A percentile compares a stretch with the other conserved stretches of the same genome.
Evolutionary conservation across 2,113 vertebrate species (phyloP).

Genomic region (Oceanites oceanicus): DNA sequence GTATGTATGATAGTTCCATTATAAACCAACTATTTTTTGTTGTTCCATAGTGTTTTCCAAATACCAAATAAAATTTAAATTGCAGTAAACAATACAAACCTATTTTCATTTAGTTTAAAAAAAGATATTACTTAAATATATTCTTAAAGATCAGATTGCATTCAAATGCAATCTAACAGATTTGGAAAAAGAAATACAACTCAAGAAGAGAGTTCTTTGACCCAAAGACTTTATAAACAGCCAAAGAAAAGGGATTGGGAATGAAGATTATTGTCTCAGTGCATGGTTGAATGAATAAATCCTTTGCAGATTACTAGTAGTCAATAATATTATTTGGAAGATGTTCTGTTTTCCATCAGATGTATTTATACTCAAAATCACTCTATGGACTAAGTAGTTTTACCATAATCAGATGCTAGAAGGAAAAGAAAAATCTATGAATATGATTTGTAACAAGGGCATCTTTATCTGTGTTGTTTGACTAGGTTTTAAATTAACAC

Average conservation of each 20-base stretch:
- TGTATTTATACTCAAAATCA: slow-evolving; percentile 77
- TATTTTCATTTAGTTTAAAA: background rate
- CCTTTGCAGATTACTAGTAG: slow-evolving; percentile 34
- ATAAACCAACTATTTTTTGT: background rate
- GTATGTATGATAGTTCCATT: background rate
- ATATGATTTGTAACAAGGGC: slow-evolving; percentile 41
- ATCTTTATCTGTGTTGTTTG: background rate
- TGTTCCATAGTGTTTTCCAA: background rate
- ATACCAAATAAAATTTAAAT: background rate
- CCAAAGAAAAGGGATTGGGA: background rate
- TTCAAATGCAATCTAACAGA: slow-evolving; percentile 6
- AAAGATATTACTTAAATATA: background rate
- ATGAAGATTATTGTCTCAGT: background rate
- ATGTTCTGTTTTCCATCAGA: slow-evolving; percentile 72
- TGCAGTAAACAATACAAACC: background rate
- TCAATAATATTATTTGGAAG: slow-evolving; percentile 28
- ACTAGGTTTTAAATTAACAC: background rate
- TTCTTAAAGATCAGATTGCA: background rate
- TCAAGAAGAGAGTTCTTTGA: slow-evolving; percentile 6
- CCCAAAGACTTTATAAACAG: background rate
- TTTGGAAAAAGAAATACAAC: background rate
- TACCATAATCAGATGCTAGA: background rate
- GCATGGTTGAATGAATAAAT: background rate
- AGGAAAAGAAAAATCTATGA: background rate
- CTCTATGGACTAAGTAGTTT: slow-evolving; percentile 38